A percentile compares a stretch with the other conserved stretches of the same genome.
Conservation (phyloP, 1,140 invertebrate species). For the Saccostrea cuccullata region DNA sequence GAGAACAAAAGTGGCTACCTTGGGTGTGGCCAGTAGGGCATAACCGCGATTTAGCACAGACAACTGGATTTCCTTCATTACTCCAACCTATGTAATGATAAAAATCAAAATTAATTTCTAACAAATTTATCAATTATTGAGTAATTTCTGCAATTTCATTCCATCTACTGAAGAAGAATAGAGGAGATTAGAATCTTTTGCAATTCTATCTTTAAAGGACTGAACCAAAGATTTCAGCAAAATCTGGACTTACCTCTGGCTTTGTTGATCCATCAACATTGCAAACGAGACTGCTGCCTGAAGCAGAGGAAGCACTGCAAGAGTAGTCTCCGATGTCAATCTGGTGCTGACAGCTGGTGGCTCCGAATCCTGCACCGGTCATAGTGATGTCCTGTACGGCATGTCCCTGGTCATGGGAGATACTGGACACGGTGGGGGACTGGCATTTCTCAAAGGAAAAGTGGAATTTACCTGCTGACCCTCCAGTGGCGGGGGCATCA, state of each 20-base stretch:
- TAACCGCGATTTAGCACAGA: conserved; percentile 56
- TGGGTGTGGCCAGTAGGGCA: conserved; percentile 24
- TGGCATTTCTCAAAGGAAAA: conserved; percentile 43
- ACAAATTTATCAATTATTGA: background rate
- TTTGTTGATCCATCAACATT: conserved; percentile 30
- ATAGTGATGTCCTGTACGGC: conserved; percentile 28
- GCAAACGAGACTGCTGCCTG: conserved; percentile 28
- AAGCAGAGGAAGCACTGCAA: conserved; percentile 32
- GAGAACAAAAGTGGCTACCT: conserved; percentile 38
- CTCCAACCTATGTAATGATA: conserved; percentile 37
- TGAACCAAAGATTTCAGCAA: background rate
- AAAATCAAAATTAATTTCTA: background rate
- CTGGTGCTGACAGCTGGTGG: conserved; percentile 27
- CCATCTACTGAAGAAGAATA: background rate
- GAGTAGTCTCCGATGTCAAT: conserved; percentile 37
- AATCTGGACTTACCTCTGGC: conserved; percentile 7
- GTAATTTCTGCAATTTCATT: background rate
- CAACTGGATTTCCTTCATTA: background rate
- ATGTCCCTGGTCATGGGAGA: conserved; percentile 37
- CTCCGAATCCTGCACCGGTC: conserved; percentile 44
- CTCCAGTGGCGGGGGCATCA: conserved; percentile 5
- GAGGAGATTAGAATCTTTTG: background rate
- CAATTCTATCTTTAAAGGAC: background rate
- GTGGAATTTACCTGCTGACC: conserved; percentile 40
- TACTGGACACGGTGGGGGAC: conserved; percentile 12